phyloP scores from a whole-genome alignment of 2,888 invertebrate genomes.

The Opisthograptis luteolata region DNA sequence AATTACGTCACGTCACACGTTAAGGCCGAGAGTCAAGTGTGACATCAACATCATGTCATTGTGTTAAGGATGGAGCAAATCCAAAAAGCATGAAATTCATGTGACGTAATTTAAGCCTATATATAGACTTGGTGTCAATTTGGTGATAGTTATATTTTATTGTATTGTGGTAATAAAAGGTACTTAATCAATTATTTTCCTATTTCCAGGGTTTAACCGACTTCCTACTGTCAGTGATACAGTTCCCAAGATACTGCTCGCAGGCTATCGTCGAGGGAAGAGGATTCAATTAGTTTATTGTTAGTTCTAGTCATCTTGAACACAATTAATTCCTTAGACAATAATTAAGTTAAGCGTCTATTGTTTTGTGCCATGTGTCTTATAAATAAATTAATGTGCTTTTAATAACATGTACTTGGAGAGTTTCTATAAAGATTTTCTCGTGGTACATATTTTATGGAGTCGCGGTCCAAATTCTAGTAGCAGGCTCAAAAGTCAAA shows the following conservation, averaged over 20 bases:
- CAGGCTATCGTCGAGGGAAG: constrained; percentile 87
- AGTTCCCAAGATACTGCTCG: constrained; percentile 89
- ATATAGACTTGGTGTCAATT: too few relatives aligned
- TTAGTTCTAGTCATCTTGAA: constrained; percentile 16
- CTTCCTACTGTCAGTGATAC: constrained; percentile 86
- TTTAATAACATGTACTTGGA: neutral
- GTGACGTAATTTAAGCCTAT: too few relatives aligned
- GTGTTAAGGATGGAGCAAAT: too few relatives aligned
- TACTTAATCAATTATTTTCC: constrained; percentile 24
- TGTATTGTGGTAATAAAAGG: too few relatives aligned
- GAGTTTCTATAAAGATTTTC: neutral
- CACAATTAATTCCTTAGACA: constrained; percentile 18
- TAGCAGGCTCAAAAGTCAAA: too few relatives aligned
- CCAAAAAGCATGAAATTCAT: too few relatives aligned
- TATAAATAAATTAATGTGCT: constrained; percentile 1
- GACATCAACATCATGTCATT: too few relatives aligned
- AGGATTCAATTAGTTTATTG: constrained; percentile 57
- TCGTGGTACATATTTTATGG: too few relatives aligned
- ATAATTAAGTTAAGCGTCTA: constrained; percentile 24
- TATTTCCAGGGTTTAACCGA: constrained; percentile 87
- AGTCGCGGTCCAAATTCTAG: too few relatives aligned
- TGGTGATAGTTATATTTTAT: too few relatives aligned
- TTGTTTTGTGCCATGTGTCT: constrained; percentile 9
- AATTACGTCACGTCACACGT: too few relatives aligned
- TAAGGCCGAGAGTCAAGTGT: too few relatives aligned